Percentiles rank a stretch among this genome's conserved stretches.
These are phyloP conservation scores for Vanacampus margaritifer DNA, from an alignment of 2,113 vertebrate genomes.

Conservation along the genomic window DNA sequence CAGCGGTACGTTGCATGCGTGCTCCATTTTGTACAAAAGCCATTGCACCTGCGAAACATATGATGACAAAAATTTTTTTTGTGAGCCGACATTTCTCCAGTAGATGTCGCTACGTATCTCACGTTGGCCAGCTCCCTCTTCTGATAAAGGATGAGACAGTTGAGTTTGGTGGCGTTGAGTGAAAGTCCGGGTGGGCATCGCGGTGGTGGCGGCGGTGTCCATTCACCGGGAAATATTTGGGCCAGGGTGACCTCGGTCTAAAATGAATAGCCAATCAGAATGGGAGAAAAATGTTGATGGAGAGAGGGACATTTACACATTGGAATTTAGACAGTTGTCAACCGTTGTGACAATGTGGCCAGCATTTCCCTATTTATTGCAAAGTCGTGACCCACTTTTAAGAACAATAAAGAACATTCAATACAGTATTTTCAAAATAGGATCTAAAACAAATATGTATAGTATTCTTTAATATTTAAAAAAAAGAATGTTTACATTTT, in stretches of 20 bases:
- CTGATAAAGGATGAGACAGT: constrained; percentile 68
- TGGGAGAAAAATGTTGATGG: background rate
- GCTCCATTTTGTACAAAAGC: constrained; percentile 69
- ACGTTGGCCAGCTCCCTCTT: constrained; percentile 69
- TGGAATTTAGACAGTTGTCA: too few relatives aligned
- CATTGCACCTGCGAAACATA: constrained; percentile 58
- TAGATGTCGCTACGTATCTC: constrained; percentile 31
- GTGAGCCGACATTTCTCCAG: constrained; percentile 7
- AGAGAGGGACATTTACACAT: too few relatives aligned
- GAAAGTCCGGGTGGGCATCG: constrained; percentile 52
- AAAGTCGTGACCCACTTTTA: too few relatives aligned
- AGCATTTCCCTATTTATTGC: too few relatives aligned
- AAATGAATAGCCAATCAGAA: constrained; percentile 23
- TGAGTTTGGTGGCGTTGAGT: constrained; percentile 60
- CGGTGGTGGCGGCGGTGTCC: constrained; percentile 23
- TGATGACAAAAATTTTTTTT: background rate
- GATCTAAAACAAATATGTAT: too few relatives aligned
- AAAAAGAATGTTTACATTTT: too few relatives aligned
- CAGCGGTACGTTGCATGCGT: constrained; percentile 50
- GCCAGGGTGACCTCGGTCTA: constrained; percentile 65
- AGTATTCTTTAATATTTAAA: too few relatives aligned
- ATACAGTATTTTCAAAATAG: too few relatives aligned
- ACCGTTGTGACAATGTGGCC: too few relatives aligned
- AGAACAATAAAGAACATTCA: too few relatives aligned
- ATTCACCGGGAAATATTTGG: constrained; percentile 54